Evolutionary conservation across 2,888 invertebrate species (phyloP).

Genomic region (Nebria brevicollis): DNA sequence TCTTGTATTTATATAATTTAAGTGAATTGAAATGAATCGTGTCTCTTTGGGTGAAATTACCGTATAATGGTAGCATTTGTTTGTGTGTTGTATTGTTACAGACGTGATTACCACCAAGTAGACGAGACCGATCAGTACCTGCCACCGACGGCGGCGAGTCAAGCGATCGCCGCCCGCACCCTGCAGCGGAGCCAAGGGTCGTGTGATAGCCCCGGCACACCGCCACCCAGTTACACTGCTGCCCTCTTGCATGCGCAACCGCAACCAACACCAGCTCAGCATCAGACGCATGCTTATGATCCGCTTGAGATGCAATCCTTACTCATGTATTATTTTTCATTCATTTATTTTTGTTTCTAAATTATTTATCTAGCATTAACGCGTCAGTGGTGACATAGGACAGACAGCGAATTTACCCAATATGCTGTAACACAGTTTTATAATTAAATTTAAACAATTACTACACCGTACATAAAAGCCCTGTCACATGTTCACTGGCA

Average conservation of each 20-base stretch:
- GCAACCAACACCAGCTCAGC: conserved; percentile 50
- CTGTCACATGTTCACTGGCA: background rate
- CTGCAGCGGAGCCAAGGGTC: conserved; percentile 76
- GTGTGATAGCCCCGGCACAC: conserved; percentile 70
- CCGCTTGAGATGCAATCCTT: conserved; percentile 62
- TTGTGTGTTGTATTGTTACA: conserved; percentile 60
- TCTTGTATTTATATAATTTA: background rate
- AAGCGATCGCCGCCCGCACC: conserved; percentile 72
- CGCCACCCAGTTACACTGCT: conserved; percentile 71
- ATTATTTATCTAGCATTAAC: background rate
- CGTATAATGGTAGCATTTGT: background rate
- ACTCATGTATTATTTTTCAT: conserved; percentile 58
- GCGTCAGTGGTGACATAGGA: background rate
- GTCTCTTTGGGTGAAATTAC: background rate
- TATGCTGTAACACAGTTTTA: no score
- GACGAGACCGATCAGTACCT: conserved; percentile 88
- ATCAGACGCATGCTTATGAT: conserved; percentile 59
- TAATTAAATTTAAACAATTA: no score
- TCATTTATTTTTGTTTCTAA: conserved; percentile 51
- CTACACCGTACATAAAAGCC: no score
- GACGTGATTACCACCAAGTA: conserved; percentile 81
- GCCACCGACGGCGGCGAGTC: conserved; percentile 69
- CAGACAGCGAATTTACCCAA: no score
- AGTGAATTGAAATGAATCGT: background rate
- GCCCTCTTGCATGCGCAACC: conserved; percentile 66